Conservation (phyloP, 2,888 invertebrate genomes). For the Cetonia aurata region DNA sequence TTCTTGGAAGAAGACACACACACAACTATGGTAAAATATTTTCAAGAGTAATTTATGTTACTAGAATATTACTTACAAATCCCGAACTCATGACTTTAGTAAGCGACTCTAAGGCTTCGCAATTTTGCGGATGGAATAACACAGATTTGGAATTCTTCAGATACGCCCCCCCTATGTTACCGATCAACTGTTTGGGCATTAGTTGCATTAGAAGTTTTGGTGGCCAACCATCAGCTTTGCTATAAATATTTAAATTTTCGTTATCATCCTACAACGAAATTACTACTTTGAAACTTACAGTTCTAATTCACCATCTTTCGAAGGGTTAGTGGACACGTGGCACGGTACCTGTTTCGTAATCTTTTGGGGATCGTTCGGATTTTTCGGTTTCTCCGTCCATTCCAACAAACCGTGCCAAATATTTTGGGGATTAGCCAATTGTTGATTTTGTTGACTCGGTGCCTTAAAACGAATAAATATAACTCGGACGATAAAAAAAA, state of each 20-base stretch:
- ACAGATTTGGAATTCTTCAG: slow-evolving; percentile 94
- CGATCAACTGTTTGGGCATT: slow-evolving; percentile 93
- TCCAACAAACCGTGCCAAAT: slow-evolving; percentile 83
- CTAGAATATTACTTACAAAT: slow-evolving; percentile 76
- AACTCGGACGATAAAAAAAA: not conserved
- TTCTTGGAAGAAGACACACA: too few relatives aligned
- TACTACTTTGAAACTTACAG: slow-evolving; percentile 67
- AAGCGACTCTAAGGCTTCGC: slow-evolving; percentile 87
- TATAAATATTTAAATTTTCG: slow-evolving; percentile 55
- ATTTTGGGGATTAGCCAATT: slow-evolving; percentile 68
- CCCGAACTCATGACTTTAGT: slow-evolving; percentile 95
- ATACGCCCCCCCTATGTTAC: slow-evolving; percentile 89
- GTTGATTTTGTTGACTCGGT: slow-evolving; percentile 59
- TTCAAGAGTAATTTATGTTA: slow-evolving; percentile 42
- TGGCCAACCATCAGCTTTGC: slow-evolving; percentile 94
- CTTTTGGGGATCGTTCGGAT: slow-evolving; percentile 81
- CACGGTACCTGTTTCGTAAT: slow-evolving; percentile 81
- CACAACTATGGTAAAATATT: too few relatives aligned
- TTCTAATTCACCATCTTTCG: slow-evolving; percentile 90
- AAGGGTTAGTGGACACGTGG: slow-evolving; percentile 77
- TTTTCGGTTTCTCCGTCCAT: slow-evolving; percentile 93
- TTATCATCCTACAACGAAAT: not conserved
- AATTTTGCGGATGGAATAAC: slow-evolving; percentile 86
- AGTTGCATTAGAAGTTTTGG: slow-evolving; percentile 92
- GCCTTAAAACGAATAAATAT: slow-evolving; percentile 27